Conservation (phyloP, 2,113 vertebrate genomes). For the Benitochromis conjunctus region DNA sequence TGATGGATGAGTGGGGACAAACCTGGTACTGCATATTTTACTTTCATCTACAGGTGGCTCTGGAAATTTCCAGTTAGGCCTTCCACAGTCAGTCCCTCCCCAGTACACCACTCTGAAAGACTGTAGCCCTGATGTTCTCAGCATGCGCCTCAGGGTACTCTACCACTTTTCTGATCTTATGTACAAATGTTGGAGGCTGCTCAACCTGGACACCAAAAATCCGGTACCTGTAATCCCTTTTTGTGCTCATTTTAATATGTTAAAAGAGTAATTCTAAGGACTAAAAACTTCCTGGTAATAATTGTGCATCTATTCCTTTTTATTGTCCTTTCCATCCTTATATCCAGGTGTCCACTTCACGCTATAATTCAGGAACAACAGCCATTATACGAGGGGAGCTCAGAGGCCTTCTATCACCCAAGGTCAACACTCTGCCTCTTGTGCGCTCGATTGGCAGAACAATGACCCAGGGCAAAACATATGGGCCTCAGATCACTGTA, state of each 20-base stretch:
- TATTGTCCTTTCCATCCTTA: not conserved
- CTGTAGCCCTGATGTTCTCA: conserved; percentile 68
- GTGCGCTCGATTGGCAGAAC: conserved; percentile 78
- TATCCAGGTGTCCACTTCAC: conserved; percentile 67
- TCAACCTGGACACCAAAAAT: conserved; percentile 70
- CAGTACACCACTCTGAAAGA: conserved; percentile 78
- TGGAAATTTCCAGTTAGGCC: conserved; percentile 66
- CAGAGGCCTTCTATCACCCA: conserved; percentile 76
- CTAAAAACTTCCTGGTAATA: not conserved
- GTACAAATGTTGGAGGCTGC: conserved; percentile 81
- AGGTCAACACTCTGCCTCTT: conserved; percentile 79
- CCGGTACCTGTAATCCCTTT: conserved; percentile 44
- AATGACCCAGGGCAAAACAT: conserved; percentile 82
- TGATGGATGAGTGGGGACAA: not conserved
- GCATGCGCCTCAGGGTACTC: conserved; percentile 73
- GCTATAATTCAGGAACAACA: conserved; percentile 73
- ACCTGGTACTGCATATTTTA: not conserved
- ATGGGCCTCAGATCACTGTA: conserved; percentile 80
- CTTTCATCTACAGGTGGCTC: conserved; percentile 48
- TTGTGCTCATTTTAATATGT: not conserved
- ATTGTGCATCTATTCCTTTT: not conserved
- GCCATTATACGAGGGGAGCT: conserved; percentile 77
- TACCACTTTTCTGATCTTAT: conserved; percentile 81
- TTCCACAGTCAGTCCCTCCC: conserved; percentile 73
- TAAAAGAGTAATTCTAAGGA: not conserved